Percentiles rank a stretch among this genome's conserved stretches.
These are phyloP conservation scores for Torymus texanus DNA, from an alignment of 2,888 invertebrate genomes.

Conservation along the genomic window DNA sequence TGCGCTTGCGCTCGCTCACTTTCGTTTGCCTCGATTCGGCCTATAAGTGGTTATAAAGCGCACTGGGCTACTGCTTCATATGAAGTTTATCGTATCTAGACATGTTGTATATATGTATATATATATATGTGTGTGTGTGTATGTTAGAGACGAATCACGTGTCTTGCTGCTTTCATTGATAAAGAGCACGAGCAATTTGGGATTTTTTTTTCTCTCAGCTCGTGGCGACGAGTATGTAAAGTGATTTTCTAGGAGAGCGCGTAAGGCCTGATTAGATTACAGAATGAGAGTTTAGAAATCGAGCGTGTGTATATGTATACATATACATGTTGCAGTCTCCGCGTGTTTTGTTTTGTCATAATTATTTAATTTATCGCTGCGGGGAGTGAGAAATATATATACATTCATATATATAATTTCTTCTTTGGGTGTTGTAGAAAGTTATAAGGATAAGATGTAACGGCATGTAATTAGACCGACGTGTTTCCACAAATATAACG, in stretches of 20 bases:
- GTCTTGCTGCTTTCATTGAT: too few species aligned
- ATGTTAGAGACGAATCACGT: too few species aligned
- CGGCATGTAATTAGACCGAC: background rate
- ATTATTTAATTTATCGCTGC: slow-evolving; percentile 7
- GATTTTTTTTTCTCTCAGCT: background rate
- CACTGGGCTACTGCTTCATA: background rate
- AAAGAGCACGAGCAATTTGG: background rate
- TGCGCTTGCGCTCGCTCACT: background rate
- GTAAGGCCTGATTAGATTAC: slow-evolving; percentile 5
- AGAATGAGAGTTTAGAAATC: slow-evolving; percentile 6
- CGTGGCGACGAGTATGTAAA: too few species aligned
- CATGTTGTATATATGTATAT: background rate
- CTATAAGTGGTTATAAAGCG: background rate
- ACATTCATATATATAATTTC: background rate
- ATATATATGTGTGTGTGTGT: too few species aligned
- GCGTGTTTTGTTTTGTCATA: background rate
- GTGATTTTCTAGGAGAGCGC: background rate
- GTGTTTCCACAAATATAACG: too few species aligned
- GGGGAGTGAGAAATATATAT: background rate
- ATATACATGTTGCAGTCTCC: too few species aligned
- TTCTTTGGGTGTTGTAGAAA: slow-evolving; percentile 1
- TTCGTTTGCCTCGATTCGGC: slow-evolving; percentile 24
- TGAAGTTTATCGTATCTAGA: slow-evolving; percentile 9
- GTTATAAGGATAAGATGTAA: background rate
- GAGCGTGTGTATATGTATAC: background rate